Conservation (phyloP, 1,140 invertebrate species). For the Drosophila sulfurigaster region DNA sequence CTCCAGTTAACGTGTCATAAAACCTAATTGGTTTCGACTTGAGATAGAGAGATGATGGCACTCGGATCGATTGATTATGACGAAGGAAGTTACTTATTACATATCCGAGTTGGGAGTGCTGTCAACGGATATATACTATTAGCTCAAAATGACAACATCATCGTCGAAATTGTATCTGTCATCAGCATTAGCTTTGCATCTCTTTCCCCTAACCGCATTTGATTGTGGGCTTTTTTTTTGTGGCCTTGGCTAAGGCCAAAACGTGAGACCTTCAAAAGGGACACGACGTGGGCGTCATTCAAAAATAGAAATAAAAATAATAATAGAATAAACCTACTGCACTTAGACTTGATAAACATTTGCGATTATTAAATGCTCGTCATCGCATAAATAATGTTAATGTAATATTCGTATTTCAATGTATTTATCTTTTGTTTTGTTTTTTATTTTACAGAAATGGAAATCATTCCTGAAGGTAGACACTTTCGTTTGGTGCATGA, state of each 20-base stretch:
- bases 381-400: constrained; percentile 21
- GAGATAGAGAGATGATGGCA: not conserved
- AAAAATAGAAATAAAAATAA: constrained; percentile 28
- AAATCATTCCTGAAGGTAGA: constrained; percentile 91
- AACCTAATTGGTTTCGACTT: constrained; percentile 10
- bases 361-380: constrained; percentile 31
- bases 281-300: constrained; percentile 18
- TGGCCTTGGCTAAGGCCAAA: constrained; percentile 66
- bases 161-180: constrained; percentile 39
- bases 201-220: constrained; percentile 27
- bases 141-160: constrained; percentile 51
- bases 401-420: constrained; percentile 15
- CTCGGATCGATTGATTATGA: constrained; percentile 8
- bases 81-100: constrained; percentile 21
- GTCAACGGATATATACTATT: constrained; percentile 38
- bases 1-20: not conserved
- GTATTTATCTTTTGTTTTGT: constrained; percentile 5
- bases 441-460: constrained; percentile 88
- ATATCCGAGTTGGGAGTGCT: not conserved
- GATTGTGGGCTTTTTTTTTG: constrained; percentile 9
- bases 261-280: constrained; percentile 46
- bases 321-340: constrained; percentile 26
- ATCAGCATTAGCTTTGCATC: constrained; percentile 47
- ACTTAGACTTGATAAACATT: constrained; percentile 25
- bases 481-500: constrained; percentile 93